Percentiles rank a stretch among this genome's conserved stretches.
Evolutionary conservation across 2,888 invertebrate species (phyloP).

Genomic region (Agonum fuliginosum): DNA sequence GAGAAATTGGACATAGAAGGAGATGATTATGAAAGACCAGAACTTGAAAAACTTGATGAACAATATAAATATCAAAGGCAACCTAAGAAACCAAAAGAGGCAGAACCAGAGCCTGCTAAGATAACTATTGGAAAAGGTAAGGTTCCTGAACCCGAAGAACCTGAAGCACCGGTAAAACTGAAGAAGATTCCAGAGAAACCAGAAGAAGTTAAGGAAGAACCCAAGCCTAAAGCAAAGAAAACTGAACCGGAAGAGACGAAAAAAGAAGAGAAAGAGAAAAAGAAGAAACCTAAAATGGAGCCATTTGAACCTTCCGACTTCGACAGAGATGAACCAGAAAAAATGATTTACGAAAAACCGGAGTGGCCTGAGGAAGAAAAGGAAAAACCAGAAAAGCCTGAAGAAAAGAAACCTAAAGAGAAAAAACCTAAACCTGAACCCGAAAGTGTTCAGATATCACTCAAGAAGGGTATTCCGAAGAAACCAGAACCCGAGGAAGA

Average conservation of each 20-base stretch:
- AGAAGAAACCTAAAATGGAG: slow-evolving; percentile 66
- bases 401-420: slow-evolving; percentile 64
- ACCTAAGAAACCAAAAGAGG: slow-evolving; percentile 64
- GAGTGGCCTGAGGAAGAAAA: slow-evolving; percentile 66
- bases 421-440: slow-evolving; percentile 68
- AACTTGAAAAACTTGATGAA: slow-evolving; percentile 70
- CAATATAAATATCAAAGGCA: slow-evolving; percentile 66
- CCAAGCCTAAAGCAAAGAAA: slow-evolving; percentile 65
- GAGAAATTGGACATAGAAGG: slow-evolving; percentile 72
- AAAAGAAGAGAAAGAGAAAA: slow-evolving; percentile 66
- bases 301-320: slow-evolving; percentile 66
- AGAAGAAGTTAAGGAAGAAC: slow-evolving; percentile 65
- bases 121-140: slow-evolving; percentile 70
- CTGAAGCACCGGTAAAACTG: slow-evolving; percentile 67
- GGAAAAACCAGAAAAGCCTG: slow-evolving; percentile 69
- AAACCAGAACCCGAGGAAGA: slow-evolving; percentile 71
- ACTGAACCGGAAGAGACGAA: slow-evolving; percentile 64
- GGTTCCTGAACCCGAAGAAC: slow-evolving; percentile 68
- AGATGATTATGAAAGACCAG: slow-evolving; percentile 71
- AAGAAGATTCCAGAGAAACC: slow-evolving; percentile 71
- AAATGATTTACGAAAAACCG: slow-evolving; percentile 69
- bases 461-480: slow-evolving; percentile 71
- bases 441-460: slow-evolving; percentile 70
- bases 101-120: slow-evolving; percentile 66
- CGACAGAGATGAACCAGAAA: slow-evolving; percentile 67